A percentile compares a stretch with the other conserved stretches of the same genome.
Conservation (phyloP, 1,140 invertebrate genomes). For the Idris sp. region DNA sequence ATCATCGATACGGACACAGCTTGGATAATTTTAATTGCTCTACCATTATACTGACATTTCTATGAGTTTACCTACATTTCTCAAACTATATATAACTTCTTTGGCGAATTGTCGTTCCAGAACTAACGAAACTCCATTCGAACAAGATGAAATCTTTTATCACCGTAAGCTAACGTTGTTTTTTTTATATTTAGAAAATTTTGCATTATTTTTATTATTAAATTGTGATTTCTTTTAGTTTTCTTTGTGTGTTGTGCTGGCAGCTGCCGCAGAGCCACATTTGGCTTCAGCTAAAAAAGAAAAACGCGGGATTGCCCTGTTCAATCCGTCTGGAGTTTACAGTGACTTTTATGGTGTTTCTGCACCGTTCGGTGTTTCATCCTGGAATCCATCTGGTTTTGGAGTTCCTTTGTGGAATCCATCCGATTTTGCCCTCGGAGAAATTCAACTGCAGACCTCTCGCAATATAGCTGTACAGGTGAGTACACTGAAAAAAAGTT, state of each 20-base stretch:
- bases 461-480: constrained; percentile 75
- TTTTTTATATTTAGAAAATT: constrained; percentile 10
- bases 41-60: constrained; percentile 51
- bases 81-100: constrained; percentile 69
- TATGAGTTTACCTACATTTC: constrained; percentile 36
- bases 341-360: constrained; percentile 67
- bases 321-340: constrained; percentile 64
- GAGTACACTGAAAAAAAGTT: too few relatives aligned
- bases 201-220: constrained; percentile 6
- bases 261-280: constrained; percentile 44
- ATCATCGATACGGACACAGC: constrained; percentile 44
- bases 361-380: constrained; percentile 53
- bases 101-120: constrained; percentile 34
- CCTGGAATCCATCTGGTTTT: constrained; percentile 65
- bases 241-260: constrained; percentile 46
- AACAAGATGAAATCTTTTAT: constrained; percentile 68
- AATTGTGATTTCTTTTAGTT: constrained; percentile 54
- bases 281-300: constrained; percentile 62
- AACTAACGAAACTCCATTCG: constrained; percentile 20
- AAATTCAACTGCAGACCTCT: constrained; percentile 72
- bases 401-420: constrained; percentile 63
- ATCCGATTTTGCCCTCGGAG: constrained; percentile 70
- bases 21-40: constrained; percentile 72
- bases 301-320: constrained; percentile 70
- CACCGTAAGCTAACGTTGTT: constrained; percentile 32